Percentiles rank a stretch among this genome's conserved stretches.
These are phyloP conservation scores for Rhinella marina DNA, from an alignment of 2,797 vertebrate genomes.

Conservation along the genomic window DNA sequence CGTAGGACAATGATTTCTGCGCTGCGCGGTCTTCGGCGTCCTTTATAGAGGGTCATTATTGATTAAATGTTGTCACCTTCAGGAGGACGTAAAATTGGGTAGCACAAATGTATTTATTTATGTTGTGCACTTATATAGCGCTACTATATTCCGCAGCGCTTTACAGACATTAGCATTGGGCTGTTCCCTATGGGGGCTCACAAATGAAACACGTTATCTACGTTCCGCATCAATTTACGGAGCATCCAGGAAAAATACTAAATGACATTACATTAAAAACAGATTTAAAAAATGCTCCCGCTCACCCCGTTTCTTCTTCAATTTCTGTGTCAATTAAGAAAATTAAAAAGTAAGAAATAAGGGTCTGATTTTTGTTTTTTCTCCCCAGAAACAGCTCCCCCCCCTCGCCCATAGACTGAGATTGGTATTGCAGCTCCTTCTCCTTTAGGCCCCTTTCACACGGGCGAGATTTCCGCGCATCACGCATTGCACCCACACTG, in stretches of 20 bases:
- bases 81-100: not conserved
- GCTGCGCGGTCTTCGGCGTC: not conserved
- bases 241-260: not conserved
- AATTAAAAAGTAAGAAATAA: not conserved
- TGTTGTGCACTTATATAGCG: too few species aligned
- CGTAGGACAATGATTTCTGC: not conserved
- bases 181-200: too few species aligned
- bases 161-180: too few species aligned
- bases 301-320: not conserved
- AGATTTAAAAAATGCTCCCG: not conserved
- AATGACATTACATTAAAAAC: not conserved
- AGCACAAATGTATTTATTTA: too few species aligned
- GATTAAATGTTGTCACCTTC: not conserved
- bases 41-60: conserved; percentile 28
- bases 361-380: not conserved
- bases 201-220: not conserved
- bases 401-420: not conserved
- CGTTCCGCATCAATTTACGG: not conserved
- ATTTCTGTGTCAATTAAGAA: not conserved
- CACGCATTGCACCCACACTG: too few species aligned
- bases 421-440: not conserved
- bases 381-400: not conserved
- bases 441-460: too few species aligned
- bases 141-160: too few species aligned
- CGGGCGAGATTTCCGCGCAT: too few species aligned